Evolutionary conservation across 23 tunicate species (phyloP).

Genomic region (Trididemnum miniatum): DNA sequence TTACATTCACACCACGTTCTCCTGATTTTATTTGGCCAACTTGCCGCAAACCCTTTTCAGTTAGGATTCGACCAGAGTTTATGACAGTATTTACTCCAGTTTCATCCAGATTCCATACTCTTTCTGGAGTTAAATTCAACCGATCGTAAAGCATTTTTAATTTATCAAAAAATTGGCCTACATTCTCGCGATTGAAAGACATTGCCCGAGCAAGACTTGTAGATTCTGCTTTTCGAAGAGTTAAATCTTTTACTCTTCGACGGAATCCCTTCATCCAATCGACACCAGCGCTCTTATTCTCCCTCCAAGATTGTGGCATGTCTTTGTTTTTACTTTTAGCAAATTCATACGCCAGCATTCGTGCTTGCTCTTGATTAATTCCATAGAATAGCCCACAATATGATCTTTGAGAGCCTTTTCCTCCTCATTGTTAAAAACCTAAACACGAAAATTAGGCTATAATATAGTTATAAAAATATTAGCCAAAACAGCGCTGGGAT

Average conservation of each 20-base stretch:
- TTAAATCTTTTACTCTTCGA: conserved; percentile 5
- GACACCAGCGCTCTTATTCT: conserved; percentile 33
- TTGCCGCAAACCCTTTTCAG: conserved; percentile 31
- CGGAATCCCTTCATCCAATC: conserved; percentile 57
- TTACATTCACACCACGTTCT: conserved; percentile 45
- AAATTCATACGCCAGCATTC: conserved; percentile 25
- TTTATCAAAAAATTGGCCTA: conserved; percentile 30
- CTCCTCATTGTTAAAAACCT: conserved; percentile 41
- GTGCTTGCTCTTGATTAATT: conserved; percentile 24
- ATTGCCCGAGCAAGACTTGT: conserved; percentile 55
- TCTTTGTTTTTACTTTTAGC: conserved; percentile 29
- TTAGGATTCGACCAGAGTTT: conserved; percentile 4
- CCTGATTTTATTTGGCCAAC: conserved; percentile 38
- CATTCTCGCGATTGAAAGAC: conserved; percentile 28
- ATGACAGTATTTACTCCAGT: conserved; percentile 40
- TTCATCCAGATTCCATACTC: conserved; percentile 50
- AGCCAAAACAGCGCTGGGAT: neutral
- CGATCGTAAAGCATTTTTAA: conserved; percentile 7
- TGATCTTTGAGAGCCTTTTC: conserved; percentile 31
- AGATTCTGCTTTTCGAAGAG: conserved; percentile 33
- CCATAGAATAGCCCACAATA: conserved; percentile 30
- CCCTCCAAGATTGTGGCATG: conserved; percentile 28
- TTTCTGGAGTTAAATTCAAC: neutral
- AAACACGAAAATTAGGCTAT: neutral
- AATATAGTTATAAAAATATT: neutral